phyloP scores from a whole-genome alignment of 1,140 invertebrate genomes.

The Drosophila mauritiana region DNA sequence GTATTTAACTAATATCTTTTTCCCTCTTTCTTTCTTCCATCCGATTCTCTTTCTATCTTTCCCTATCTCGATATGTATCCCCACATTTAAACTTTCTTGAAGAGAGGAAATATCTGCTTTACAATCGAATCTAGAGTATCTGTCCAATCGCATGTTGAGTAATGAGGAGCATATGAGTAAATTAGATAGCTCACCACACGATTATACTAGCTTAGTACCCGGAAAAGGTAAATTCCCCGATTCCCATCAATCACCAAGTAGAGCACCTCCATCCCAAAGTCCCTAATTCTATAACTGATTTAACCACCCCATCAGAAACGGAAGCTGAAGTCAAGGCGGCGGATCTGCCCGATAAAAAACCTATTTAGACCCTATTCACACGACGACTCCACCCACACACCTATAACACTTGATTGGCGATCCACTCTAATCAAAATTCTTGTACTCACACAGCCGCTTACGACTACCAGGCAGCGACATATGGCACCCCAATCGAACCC shows the following conservation, averaged over 20 bases:
- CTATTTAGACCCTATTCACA: slow-evolving; percentile 20
- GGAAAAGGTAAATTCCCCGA: slow-evolving; percentile 73
- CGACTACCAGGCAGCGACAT: slow-evolving; percentile 83
- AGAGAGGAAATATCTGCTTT: slow-evolving; percentile 87
- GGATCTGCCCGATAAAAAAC: slow-evolving; percentile 1
- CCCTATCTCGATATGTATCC: slow-evolving; percentile 20
- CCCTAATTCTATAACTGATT: slow-evolving; percentile 17
- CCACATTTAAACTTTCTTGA: not conserved
- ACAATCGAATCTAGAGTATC: slow-evolving; percentile 86
- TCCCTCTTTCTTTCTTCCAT: slow-evolving; percentile 39
- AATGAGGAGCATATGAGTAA: slow-evolving; percentile 79
- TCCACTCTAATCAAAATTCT: slow-evolving; percentile 70
- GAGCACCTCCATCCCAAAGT: slow-evolving; percentile 12
- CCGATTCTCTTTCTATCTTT: slow-evolving; percentile 46
- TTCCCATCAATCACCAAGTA: not conserved
- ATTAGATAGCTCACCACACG: slow-evolving; percentile 75
- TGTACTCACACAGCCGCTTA: slow-evolving; percentile 77
- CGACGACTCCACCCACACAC: slow-evolving; percentile 9
- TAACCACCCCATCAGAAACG: slow-evolving; percentile 27
- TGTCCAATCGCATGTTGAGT: slow-evolving; percentile 85
- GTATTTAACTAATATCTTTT: slow-evolving; percentile 46
- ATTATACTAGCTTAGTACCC: slow-evolving; percentile 76
- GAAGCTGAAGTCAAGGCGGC: slow-evolving; percentile 12
- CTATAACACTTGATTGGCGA: slow-evolving; percentile 50
- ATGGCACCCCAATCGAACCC: slow-evolving; percentile 79